phyloP scores from a whole-genome alignment of 2,888 invertebrate species.

The Leucophenga montana region DNA sequence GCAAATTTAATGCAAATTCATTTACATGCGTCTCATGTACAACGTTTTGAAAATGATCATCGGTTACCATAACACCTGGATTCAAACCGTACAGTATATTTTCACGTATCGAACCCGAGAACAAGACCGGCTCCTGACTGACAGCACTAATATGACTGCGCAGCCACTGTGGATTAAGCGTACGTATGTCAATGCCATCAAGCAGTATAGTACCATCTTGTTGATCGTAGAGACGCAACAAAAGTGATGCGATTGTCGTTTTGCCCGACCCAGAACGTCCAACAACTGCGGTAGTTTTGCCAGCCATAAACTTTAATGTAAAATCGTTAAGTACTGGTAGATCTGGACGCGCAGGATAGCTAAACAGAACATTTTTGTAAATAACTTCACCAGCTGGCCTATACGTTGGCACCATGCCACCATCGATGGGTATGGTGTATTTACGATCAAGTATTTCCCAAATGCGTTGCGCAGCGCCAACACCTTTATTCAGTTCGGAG shows the following conservation, averaged over 20 bases:
- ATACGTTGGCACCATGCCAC: constrained; percentile 68
- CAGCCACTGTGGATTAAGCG: constrained; percentile 88
- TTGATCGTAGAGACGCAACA: constrained; percentile 91
- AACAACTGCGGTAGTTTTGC: constrained; percentile 85
- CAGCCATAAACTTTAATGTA: constrained; percentile 79
- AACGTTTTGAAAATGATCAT: constrained; percentile 77
- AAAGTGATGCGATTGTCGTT: constrained; percentile 88
- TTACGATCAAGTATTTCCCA: constrained; percentile 91
- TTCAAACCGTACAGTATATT: constrained; percentile 91
- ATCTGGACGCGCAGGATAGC: constrained; percentile 80
- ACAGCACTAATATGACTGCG: constrained; percentile 91
- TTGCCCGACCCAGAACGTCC: constrained; percentile 97
- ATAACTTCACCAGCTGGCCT: constrained; percentile 78
- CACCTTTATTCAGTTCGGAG: constrained; percentile 92
- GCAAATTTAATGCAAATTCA: constrained; percentile 81
- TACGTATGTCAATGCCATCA: constrained; percentile 84
- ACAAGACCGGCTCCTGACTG: constrained; percentile 89
- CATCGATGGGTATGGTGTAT: constrained; percentile 82
- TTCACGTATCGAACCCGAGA: constrained; percentile 90
- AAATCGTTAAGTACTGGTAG: constrained; percentile 79
- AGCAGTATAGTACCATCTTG: constrained; percentile 80
- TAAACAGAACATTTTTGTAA: constrained; percentile 83
- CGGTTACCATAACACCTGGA: constrained; percentile 73
- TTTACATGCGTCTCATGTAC: constrained; percentile 89
- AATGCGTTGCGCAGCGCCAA: constrained; percentile 91